Percentiles rank a stretch among this genome's conserved stretches.
Conservation (phyloP, 2,888 invertebrate genomes). For the Conomelus anceps region DNA sequence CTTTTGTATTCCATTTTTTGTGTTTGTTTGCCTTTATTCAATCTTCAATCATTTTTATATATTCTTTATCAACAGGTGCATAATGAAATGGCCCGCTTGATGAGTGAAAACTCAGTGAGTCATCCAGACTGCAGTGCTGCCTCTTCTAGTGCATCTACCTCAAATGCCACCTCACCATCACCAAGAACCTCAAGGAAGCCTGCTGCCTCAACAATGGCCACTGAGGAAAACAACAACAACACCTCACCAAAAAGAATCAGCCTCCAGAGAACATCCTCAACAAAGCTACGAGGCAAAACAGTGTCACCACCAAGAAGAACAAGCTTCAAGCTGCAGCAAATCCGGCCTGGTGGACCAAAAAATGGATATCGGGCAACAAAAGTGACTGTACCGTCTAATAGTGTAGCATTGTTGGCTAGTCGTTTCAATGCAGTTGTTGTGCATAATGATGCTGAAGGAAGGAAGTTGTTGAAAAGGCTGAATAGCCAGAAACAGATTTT, state of each 20-base stretch:
- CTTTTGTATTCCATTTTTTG: too few relatives aligned
- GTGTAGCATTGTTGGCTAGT: slow-evolving; percentile 33
- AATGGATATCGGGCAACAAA: neutral
- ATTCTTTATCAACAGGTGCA: neutral
- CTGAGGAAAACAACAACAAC: neutral
- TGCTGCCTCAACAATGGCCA: neutral
- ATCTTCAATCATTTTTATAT: too few relatives aligned
- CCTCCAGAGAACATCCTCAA: neutral
- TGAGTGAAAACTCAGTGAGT: neutral
- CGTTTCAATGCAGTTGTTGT: slow-evolving; percentile 35
- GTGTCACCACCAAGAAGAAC: neutral
- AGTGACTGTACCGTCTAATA: slow-evolving; percentile 19
- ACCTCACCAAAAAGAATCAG: neutral
- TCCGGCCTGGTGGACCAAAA: neutral
- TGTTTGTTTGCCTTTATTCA: too few relatives aligned
- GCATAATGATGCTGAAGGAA: slow-evolving; percentile 28
- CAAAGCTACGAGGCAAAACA: neutral
- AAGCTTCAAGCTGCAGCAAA: neutral
- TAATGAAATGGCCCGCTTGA: neutral
- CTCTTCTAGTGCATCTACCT: neutral
- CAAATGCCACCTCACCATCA: neutral
- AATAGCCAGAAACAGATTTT: slow-evolving; percentile 4
- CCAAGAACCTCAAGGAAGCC: neutral
- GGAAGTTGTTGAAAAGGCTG: slow-evolving; percentile 23
- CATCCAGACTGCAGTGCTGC: neutral